Conservation (phyloP, 2,113 vertebrate species). For the Sturnus vulgaris region DNA sequence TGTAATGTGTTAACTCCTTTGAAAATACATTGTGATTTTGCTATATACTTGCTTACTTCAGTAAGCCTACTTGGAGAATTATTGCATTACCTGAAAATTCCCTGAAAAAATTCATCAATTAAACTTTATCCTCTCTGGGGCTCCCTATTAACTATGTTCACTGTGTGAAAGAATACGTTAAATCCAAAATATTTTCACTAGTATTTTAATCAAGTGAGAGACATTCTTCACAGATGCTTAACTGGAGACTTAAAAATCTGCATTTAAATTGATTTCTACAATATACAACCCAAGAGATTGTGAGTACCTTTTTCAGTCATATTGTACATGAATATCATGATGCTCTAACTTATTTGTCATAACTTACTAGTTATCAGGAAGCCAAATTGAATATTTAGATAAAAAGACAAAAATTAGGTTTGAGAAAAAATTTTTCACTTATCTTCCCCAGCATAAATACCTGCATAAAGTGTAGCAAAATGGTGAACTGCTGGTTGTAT, state of each 20-base stretch:
- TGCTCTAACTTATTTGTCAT: conserved; percentile 39
- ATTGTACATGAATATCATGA: not conserved
- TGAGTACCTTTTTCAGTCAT: not conserved
- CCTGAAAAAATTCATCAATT: not conserved
- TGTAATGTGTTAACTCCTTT: conserved; percentile 14
- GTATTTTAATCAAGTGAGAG: conserved; percentile 67
- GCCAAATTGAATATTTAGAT: not conserved
- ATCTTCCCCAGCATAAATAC: not conserved
- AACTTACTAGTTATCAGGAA: conserved; percentile 9
- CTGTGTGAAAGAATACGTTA: conserved; percentile 40
- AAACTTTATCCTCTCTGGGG: not conserved
- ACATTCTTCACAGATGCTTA: conserved; percentile 13
- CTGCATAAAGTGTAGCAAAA: not conserved
- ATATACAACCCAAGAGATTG: conserved; percentile 33
- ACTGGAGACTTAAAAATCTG: conserved; percentile 65
- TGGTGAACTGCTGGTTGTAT: not conserved
- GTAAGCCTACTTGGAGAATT: not conserved
- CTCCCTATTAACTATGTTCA: conserved; percentile 8
- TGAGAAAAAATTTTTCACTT: not conserved
- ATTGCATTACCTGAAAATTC: conserved; percentile 37
- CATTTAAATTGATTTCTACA: conserved; percentile 74
- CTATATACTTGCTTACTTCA: not conserved
- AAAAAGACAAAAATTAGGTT: not conserved
- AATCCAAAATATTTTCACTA: conserved; percentile 56
- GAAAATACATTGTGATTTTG: not conserved